phyloP scores from a whole-genome alignment of 2,797 vertebrate species.

The Cheracebus regulus region DNA sequence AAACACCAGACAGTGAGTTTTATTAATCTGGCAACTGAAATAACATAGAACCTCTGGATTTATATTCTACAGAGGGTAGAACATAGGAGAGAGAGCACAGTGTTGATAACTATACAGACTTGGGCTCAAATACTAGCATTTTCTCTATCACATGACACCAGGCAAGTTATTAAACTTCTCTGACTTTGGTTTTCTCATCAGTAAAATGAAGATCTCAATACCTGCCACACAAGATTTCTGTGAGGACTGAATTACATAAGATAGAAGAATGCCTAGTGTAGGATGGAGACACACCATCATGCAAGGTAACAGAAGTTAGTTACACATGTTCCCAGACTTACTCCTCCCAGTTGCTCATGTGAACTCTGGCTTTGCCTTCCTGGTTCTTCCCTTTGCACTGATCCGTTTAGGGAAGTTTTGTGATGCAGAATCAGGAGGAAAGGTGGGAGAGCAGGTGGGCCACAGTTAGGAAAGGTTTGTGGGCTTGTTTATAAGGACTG shows the following conservation, averaged over 20 bases:
- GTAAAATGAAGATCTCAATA: neutral
- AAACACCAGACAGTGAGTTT: neutral
- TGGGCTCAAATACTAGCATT: neutral
- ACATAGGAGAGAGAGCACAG: neutral
- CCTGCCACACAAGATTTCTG: neutral
- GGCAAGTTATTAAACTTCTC: neutral
- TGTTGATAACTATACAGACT: neutral
- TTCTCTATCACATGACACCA: neutral
- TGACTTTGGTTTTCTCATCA: neutral
- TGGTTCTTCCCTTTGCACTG: neutral
- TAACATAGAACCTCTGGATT: neutral
- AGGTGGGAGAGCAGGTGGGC: neutral
- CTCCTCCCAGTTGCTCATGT: neutral
- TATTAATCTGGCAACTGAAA: conserved; percentile 7
- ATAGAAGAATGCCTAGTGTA: neutral
- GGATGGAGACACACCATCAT: neutral
- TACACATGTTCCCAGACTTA: neutral
- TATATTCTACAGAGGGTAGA: neutral
- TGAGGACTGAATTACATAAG: neutral
- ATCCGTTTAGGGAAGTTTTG: neutral
- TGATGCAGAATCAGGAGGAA: neutral
- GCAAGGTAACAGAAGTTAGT: neutral
- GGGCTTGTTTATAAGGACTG: too few species aligned
- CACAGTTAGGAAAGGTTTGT: neutral
- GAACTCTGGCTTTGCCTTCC: neutral